phyloP scores from a whole-genome alignment of 2,797 vertebrate species.

The Melanotaenia maccullochi region DNA sequence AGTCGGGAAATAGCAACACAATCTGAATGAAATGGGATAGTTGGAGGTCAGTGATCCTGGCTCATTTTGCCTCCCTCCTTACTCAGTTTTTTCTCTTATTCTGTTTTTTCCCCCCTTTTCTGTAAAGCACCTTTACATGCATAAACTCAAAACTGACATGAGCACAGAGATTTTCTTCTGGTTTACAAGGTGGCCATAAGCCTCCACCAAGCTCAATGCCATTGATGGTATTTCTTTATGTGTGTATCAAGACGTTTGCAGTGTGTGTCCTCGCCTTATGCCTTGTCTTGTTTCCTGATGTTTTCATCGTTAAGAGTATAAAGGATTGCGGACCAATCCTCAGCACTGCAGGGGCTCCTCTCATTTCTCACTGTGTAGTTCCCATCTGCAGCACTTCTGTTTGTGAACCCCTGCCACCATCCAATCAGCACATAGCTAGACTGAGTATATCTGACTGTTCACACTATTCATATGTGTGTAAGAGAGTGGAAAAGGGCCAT shows the following conservation, averaged over 20 bases:
- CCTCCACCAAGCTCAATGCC: slow-evolving; percentile 38
- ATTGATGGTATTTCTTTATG: slow-evolving; percentile 25
- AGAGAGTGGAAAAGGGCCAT: slow-evolving; percentile 19
- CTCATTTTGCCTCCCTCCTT: slow-evolving; percentile 8
- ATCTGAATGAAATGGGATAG: slow-evolving; percentile 58
- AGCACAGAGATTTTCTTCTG: slow-evolving; percentile 12
- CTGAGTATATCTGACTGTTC: slow-evolving; percentile 10
- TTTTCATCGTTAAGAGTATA: slow-evolving; percentile 58
- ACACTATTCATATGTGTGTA: slow-evolving; percentile 2
- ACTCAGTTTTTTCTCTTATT: neutral
- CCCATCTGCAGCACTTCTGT: slow-evolving; percentile 54
- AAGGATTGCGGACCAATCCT: slow-evolving; percentile 65
- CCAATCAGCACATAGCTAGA: slow-evolving; percentile 63
- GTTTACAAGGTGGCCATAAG: slow-evolving; percentile 44
- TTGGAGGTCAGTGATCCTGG: slow-evolving; percentile 54
- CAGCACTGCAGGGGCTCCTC: slow-evolving; percentile 65
- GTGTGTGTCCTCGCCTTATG: slow-evolving; percentile 27
- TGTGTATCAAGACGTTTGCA: slow-evolving; percentile 40
- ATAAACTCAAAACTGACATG: slow-evolving; percentile 41
- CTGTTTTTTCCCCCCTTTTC: neutral
- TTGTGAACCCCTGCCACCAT: slow-evolving; percentile 65
- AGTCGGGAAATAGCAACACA: slow-evolving; percentile 66
- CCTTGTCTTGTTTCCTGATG: slow-evolving; percentile 42
- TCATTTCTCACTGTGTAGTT: slow-evolving; percentile 60
- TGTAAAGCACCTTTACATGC: slow-evolving; percentile 28